phyloP scores from a whole-genome alignment of 2,888 invertebrate species.

The Drosophila stalkeri region DNA sequence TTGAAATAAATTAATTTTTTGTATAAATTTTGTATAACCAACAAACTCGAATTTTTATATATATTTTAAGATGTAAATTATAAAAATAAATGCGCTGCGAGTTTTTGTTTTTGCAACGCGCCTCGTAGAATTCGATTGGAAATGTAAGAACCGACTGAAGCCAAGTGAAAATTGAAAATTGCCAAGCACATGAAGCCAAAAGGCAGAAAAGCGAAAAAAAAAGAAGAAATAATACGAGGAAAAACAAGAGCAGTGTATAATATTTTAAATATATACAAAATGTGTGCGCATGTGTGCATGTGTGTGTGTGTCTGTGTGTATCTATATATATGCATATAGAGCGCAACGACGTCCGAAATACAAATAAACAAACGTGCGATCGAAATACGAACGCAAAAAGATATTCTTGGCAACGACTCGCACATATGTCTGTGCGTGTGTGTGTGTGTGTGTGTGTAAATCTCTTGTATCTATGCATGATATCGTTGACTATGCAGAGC shows the following conservation, averaged over 20 bases:
- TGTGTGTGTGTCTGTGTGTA: constrained; percentile 29
- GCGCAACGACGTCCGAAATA: constrained; percentile 44
- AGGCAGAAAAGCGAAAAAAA: constrained; percentile 56
- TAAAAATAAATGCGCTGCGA: constrained; percentile 34
- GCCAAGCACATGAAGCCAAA: constrained; percentile 68
- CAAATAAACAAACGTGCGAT: constrained; percentile 77
- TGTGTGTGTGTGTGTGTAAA: constrained; percentile 15
- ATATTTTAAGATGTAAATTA: constrained; percentile 10
- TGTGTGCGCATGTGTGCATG: not conserved
- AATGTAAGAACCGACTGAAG: constrained; percentile 83
- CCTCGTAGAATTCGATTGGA: constrained; percentile 80
- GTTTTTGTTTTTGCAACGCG: constrained; percentile 68
- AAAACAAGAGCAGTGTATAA: constrained; percentile 64
- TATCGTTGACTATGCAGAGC: constrained; percentile 35
- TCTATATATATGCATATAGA: constrained; percentile 43
- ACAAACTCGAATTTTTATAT: no score
- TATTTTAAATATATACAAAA: constrained; percentile 78
- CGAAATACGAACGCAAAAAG: constrained; percentile 75
- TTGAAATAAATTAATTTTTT: not conserved
- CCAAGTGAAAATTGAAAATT: constrained; percentile 77
- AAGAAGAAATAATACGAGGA: constrained; percentile 10
- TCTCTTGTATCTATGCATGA: constrained; percentile 35
- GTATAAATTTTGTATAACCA: not conserved
- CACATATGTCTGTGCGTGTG: constrained; percentile 5
- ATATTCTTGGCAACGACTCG: constrained; percentile 73